phyloP scores from a whole-genome alignment of 1,140 invertebrate species.

The Drosophila ogumai region DNA sequence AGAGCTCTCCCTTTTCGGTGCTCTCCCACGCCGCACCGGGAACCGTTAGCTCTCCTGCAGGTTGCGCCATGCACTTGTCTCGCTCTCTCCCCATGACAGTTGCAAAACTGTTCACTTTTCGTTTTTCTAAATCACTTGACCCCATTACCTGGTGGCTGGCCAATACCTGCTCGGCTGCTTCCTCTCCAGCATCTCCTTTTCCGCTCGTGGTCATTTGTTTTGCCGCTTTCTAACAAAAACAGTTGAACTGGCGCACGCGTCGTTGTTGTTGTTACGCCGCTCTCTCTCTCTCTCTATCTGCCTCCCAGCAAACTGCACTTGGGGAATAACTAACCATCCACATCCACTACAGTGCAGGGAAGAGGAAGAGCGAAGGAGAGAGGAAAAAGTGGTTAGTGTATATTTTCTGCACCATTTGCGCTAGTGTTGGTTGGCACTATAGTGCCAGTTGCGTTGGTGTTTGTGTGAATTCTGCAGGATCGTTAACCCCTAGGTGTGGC shows the following conservation, averaged over 20 bases:
- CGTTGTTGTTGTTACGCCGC: slow-evolving; percentile 30
- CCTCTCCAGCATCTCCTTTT: slow-evolving; percentile 11
- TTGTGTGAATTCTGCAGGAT: slow-evolving; percentile 24
- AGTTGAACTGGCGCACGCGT: slow-evolving; percentile 80
- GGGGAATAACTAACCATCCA: slow-evolving; percentile 19
- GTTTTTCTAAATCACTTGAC: slow-evolving; percentile 80
- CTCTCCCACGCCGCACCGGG: slow-evolving; percentile 46
- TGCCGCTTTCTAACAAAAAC: slow-evolving; percentile 81
- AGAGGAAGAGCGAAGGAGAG: slow-evolving; percentile 1
- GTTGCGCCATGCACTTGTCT: slow-evolving; percentile 66
- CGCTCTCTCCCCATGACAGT: slow-evolving; percentile 25
- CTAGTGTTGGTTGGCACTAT: neutral
- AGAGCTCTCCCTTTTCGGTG: slow-evolving; percentile 28
- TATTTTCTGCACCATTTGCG: slow-evolving; percentile 11
- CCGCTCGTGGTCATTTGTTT: slow-evolving; percentile 73
- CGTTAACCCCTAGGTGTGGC: slow-evolving; percentile 42
- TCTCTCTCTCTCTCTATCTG: slow-evolving; percentile 16
- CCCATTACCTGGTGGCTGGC: slow-evolving; percentile 78
- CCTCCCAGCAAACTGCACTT: slow-evolving; percentile 18
- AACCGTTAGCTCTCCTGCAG: slow-evolving; percentile 49
- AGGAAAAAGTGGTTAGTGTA: slow-evolving; percentile 33
- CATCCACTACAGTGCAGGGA: slow-evolving; percentile 23
- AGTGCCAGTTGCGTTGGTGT: slow-evolving; percentile 10
- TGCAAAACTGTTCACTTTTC: slow-evolving; percentile 47
- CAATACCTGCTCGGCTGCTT: slow-evolving; percentile 48